These are phyloP conservation scores for Biston betularia DNA, from an alignment of 2,888 invertebrate genomes.

Conservation along the genomic window DNA sequence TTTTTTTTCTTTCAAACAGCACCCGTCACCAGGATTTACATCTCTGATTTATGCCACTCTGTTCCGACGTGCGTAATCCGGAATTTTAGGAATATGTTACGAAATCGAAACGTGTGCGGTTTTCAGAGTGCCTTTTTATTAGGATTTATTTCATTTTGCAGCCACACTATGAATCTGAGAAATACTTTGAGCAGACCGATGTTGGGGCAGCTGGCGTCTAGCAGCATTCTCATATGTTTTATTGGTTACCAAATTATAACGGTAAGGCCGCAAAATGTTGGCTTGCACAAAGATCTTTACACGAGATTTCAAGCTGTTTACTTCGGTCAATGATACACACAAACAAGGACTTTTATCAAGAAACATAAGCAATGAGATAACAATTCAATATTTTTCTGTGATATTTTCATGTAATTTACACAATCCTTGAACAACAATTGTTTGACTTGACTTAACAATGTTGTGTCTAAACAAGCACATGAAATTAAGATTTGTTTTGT, in stretches of 20 bases:
- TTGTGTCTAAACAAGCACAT: too few species aligned
- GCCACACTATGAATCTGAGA: conserved; percentile 64
- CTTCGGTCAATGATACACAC: not conserved
- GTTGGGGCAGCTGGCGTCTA: conserved; percentile 71
- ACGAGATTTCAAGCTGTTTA: not conserved
- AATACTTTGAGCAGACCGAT: conserved; percentile 69
- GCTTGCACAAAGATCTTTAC: not conserved
- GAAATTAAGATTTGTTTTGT: not conserved
- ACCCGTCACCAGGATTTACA: conserved; percentile 27
- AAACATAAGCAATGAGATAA: too few species aligned
- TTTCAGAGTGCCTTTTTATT: conserved; percentile 15
- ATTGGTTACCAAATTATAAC: conserved; percentile 72
- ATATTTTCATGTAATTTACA: too few species aligned
- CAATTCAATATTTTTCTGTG: too few species aligned
- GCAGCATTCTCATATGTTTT: conserved; percentile 73
- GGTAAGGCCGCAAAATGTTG: conserved; percentile 51
- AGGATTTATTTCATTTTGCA: conserved; percentile 46
- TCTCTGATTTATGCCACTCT: conserved; percentile 27
- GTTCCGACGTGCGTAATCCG: conserved; percentile 18
- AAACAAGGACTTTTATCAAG: not conserved
- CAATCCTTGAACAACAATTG: too few species aligned
- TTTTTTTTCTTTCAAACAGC: not conserved
- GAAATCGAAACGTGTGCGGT: conserved; percentile 16
- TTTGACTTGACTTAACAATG: too few species aligned
- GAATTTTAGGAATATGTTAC: conserved; percentile 22